A percentile compares a stretch with the other conserved stretches of the same genome.
Evolutionary conservation across 2,797 vertebrate genomes (phyloP).

Genomic region (Lepilemur septentrionalis): DNA sequence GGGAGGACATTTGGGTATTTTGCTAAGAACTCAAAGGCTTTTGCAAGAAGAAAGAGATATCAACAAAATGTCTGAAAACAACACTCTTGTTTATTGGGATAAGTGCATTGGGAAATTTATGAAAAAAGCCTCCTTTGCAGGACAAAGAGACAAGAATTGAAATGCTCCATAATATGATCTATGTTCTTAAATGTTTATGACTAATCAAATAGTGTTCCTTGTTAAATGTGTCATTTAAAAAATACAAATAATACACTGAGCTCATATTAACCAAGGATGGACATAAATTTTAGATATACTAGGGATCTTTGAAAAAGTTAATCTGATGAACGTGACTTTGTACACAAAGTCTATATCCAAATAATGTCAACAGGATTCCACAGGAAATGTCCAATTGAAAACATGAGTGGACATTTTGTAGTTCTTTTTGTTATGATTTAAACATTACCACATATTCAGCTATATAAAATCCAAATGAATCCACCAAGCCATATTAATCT

Average conservation of each 20-base stretch:
- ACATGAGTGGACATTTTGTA: neutral
- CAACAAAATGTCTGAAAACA: neutral
- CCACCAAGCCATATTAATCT: neutral
- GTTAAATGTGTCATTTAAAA: neutral
- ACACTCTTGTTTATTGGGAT: neutral
- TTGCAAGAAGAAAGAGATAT: neutral
- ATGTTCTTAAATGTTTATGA: neutral
- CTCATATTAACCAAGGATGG: neutral
- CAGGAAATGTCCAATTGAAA: neutral
- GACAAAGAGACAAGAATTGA: neutral
- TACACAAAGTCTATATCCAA: neutral
- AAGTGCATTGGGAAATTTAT: neutral
- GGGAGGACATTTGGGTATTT: neutral
- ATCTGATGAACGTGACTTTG: neutral
- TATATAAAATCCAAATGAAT: neutral
- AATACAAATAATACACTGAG: neutral
- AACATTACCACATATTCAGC: neutral
- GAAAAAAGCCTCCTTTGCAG: neutral
- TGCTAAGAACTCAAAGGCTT: neutral
- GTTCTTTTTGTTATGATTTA: neutral
- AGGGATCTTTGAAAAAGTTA: neutral
- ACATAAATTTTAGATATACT: neutral
- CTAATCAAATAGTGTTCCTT: neutral
- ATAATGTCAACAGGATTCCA: neutral
- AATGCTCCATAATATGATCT: neutral